phyloP scores from a whole-genome alignment of 1,140 invertebrate genomes.

The Papilio xuthus region DNA sequence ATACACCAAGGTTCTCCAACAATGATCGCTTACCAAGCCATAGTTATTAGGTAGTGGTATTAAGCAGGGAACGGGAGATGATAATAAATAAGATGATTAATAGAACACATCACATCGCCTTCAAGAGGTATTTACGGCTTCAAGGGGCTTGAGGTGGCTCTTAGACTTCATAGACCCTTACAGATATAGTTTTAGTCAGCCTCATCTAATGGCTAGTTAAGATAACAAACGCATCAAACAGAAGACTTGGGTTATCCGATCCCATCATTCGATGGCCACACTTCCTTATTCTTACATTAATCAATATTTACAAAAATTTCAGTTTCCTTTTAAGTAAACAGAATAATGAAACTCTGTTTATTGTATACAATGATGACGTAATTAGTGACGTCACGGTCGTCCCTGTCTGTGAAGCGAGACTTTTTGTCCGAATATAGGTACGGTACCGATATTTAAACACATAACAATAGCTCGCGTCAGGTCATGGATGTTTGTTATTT shows the following conservation, averaged over 20 bases:
- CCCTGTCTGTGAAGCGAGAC: slow-evolving; percentile 14
- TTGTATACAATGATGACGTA: slow-evolving; percentile 7
- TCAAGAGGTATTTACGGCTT: too few species aligned
- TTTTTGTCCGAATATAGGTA: slow-evolving; percentile 22
- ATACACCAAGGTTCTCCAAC: too few species aligned
- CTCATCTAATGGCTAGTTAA: background rate
- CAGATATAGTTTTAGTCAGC: background rate
- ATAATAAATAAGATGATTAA: too few species aligned
- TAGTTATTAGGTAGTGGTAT: too few species aligned
- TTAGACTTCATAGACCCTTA: background rate
- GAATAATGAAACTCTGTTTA: background rate
- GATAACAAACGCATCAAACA: background rate
- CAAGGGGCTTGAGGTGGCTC: too few species aligned
- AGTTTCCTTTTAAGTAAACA: background rate
- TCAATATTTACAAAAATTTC: background rate
- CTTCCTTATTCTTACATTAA: background rate
- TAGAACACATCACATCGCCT: too few species aligned
- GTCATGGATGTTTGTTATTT: slow-evolving; percentile 23
- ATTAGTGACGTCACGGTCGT: background rate
- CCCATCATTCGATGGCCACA: background rate
- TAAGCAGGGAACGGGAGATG: too few species aligned
- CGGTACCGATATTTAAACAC: slow-evolving; percentile 26
- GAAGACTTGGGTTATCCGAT: background rate
- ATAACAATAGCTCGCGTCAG: slow-evolving; percentile 21
- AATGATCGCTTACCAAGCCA: too few species aligned